phyloP scores from a whole-genome alignment of 2,888 invertebrate species.

The Drosophila paranaensis region DNA sequence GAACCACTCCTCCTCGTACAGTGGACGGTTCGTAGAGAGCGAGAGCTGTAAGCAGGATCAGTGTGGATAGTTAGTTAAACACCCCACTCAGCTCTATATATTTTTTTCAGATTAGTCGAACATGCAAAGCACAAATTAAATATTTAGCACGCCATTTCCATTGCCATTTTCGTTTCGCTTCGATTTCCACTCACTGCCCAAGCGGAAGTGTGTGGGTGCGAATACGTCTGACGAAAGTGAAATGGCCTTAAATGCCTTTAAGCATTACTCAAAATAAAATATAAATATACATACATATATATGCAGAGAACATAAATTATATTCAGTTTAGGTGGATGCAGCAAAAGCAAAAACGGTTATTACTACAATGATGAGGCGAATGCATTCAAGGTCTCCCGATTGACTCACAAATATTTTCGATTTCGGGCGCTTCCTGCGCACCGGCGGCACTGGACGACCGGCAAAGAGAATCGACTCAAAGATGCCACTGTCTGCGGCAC shows the following conservation, averaged over 20 bases:
- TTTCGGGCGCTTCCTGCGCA: slow-evolving; percentile 82
- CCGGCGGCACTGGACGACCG: slow-evolving; percentile 82
- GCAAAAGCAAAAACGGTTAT: slow-evolving; percentile 24
- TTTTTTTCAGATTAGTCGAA: slow-evolving; percentile 43
- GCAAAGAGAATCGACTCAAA: slow-evolving; percentile 70
- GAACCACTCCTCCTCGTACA: slow-evolving; percentile 98
- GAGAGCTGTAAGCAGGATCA: slow-evolving; percentile 80
- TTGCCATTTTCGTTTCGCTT: slow-evolving; percentile 51
- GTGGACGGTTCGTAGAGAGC: slow-evolving; percentile 87
- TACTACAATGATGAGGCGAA: slow-evolving; percentile 45
- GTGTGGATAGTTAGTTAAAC: slow-evolving; percentile 13
- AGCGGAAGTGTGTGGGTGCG: slow-evolving; percentile 73
- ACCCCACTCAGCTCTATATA: not conserved
- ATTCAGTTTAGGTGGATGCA: slow-evolving; percentile 33
- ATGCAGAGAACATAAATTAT: slow-evolving; percentile 21
- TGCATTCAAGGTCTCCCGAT: slow-evolving; percentile 47
- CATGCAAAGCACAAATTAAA: slow-evolving; percentile 57
- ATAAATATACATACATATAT: slow-evolving; percentile 17
- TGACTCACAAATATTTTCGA: slow-evolving; percentile 79
- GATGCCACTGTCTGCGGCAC: slow-evolving; percentile 49
- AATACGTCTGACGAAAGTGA: slow-evolving; percentile 58
- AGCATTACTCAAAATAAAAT: slow-evolving; percentile 28
- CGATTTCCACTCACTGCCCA: slow-evolving; percentile 29
- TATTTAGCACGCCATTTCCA: slow-evolving; percentile 62
- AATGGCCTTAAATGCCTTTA: slow-evolving; percentile 28